phyloP scores from a whole-genome alignment of 2,113 vertebrate species.

The Bombycilla garrulus region DNA sequence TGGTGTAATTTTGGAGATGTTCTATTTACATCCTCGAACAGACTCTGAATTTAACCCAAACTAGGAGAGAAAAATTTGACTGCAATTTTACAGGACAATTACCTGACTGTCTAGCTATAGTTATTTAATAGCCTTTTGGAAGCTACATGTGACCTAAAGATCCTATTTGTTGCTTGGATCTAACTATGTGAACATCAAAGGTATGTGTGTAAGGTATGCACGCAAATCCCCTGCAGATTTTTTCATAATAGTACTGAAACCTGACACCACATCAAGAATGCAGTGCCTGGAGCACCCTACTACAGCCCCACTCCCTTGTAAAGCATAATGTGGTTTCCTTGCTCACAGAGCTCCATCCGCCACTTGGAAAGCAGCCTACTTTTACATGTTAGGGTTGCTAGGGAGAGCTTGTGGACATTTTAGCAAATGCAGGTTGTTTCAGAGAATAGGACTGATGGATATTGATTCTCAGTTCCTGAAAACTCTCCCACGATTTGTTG shows the following conservation, averaged over 20 bases:
- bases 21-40: not conserved
- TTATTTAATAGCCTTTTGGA: conserved; percentile 50
- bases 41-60: not conserved
- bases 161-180: conserved; percentile 34
- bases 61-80: not conserved
- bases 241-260: conserved; percentile 66
- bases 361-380: conserved; percentile 4
- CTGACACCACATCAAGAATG: conserved; percentile 64
- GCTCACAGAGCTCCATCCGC: not conserved
- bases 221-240: conserved; percentile 58
- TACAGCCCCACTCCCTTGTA: not conserved
- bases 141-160: conserved; percentile 34
- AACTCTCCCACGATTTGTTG: not conserved
- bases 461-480: not conserved
- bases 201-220: conserved; percentile 52
- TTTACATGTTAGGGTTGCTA: not conserved
- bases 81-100: conserved; percentile 44
- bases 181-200: conserved; percentile 58
- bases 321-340: conserved; percentile 17
- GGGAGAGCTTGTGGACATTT: not conserved
- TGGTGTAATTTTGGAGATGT: not conserved
- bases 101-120: conserved; percentile 52
- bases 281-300: conserved; percentile 22
- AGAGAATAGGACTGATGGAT: not conserved
- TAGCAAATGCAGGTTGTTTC: not conserved